Evolutionary conservation across 2,113 vertebrate species (phyloP).

Genomic region (Falco punctatus): DNA sequence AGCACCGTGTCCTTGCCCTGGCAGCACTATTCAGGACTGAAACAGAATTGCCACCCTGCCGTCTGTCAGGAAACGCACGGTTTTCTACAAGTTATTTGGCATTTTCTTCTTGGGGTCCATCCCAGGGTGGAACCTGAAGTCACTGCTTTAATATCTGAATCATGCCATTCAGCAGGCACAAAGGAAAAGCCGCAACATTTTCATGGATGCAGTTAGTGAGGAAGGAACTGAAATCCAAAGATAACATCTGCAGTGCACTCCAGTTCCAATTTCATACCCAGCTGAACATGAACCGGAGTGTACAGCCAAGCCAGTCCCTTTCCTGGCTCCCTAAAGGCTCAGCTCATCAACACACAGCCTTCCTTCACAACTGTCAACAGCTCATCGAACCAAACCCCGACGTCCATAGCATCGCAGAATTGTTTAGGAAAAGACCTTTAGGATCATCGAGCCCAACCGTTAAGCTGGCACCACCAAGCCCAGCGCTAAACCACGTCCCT

Average conservation of each 20-base stretch:
- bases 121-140: conserved; percentile 23
- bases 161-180: neutral
- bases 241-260: conserved; percentile 16
- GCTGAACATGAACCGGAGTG: neutral
- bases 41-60: neutral
- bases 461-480: neutral
- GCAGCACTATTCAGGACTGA: neutral
- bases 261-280: neutral
- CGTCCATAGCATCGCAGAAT: fast-evolving
- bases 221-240: conserved; percentile 27
- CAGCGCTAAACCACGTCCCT: neutral
- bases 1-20: neutral
- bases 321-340: neutral
- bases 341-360: neutral
- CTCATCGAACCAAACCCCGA: neutral
- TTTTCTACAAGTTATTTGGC: neutral
- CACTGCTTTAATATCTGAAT: neutral
- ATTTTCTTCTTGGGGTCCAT: neutral
- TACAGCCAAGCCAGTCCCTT: neutral
- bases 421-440: neutral
- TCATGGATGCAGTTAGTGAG: neutral
- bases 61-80: fast-evolving
- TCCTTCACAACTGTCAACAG: neutral
- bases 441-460: neutral
- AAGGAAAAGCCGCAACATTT: conserved; percentile 7